Evolutionary conservation across 1,140 invertebrate genomes (phyloP).

Genomic region (Tetramorium parvispinum): DNA sequence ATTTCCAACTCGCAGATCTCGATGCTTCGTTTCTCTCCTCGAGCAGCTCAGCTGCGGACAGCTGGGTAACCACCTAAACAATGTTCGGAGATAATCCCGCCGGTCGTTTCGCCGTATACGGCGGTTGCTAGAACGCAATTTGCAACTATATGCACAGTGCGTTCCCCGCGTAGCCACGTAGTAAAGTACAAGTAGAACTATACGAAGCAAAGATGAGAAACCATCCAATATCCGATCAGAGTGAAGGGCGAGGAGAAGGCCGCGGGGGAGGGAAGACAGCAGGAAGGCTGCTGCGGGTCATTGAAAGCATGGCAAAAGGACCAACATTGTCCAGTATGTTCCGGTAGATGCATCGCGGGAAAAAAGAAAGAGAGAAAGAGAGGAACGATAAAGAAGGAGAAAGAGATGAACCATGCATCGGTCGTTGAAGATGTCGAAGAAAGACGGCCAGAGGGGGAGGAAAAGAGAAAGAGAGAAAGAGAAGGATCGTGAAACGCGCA

Average conservation of each 20-base stretch:
- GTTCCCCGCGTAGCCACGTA: conserved; percentile 25
- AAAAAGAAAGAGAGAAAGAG: conserved; percentile 27
- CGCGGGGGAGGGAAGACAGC: conserved; percentile 19
- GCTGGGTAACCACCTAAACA: conserved; percentile 45
- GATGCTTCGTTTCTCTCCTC: conserved; percentile 22
- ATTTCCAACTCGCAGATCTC: conserved; percentile 4
- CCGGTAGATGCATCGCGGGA: conserved; percentile 60
- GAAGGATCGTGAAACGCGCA: conserved; percentile 51
- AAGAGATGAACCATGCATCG: conserved; percentile 36
- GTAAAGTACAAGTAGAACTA: conserved; percentile 44
- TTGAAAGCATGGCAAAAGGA: conserved; percentile 64
- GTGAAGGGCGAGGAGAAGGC: conserved; percentile 14
- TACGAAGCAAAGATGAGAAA: conserved; percentile 59
- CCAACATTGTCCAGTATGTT: conserved; percentile 62
- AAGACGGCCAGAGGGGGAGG: not conserved
- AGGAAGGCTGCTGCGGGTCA: conserved; percentile 65
- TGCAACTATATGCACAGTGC: conserved; percentile 52
- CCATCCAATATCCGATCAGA: conserved; percentile 63
- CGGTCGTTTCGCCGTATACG: conserved; percentile 46
- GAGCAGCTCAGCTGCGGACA: conserved; percentile 9
- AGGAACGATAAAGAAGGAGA: not conserved
- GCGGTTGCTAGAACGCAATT: conserved; percentile 49
- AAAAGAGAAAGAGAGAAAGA: not conserved
- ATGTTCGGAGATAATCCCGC: conserved; percentile 59
- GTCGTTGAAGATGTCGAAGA: conserved; percentile 36